phyloP scores from a whole-genome alignment of 2,888 invertebrate species.

The Therioaphis trifolii region DNA sequence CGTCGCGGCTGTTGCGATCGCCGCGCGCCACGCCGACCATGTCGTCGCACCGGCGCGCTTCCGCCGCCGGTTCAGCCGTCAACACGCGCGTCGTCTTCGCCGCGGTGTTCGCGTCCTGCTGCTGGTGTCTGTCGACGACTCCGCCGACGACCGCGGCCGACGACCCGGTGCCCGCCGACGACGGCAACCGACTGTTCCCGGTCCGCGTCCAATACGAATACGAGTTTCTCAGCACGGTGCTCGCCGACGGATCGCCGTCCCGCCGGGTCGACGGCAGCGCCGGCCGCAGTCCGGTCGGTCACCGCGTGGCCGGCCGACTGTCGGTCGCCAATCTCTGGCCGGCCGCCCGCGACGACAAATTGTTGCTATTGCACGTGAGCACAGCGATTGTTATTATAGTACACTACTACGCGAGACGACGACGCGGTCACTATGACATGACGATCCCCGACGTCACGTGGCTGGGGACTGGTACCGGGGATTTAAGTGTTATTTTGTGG shows the following conservation, averaged over 20 bases:
- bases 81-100: background rate
- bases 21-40: too few species aligned
- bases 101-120: background rate
- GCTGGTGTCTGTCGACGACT: background rate
- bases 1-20: background rate
- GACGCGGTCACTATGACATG: background rate
- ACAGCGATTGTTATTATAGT: too few species aligned
- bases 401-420: background rate
- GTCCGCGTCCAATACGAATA: constrained; percentile 33
- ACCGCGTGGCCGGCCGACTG: constrained; percentile 32
- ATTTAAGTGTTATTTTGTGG: too few species aligned
- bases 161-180: background rate
- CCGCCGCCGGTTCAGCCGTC: background rate
- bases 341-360: background rate
- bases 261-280: background rate
- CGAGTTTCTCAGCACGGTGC: background rate
- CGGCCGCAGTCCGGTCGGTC: constrained; percentile 9
- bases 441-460: background rate
- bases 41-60: background rate
- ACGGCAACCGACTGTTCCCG: background rate
- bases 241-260: constrained; percentile 29
- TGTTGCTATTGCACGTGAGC: constrained; percentile 37
- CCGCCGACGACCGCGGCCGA: background rate
- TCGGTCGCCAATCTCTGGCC: constrained; percentile 28
- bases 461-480: background rate